Evolutionary conservation across 2,797 vertebrate genomes (phyloP).

Genomic region (Allobates femoralis): DNA sequence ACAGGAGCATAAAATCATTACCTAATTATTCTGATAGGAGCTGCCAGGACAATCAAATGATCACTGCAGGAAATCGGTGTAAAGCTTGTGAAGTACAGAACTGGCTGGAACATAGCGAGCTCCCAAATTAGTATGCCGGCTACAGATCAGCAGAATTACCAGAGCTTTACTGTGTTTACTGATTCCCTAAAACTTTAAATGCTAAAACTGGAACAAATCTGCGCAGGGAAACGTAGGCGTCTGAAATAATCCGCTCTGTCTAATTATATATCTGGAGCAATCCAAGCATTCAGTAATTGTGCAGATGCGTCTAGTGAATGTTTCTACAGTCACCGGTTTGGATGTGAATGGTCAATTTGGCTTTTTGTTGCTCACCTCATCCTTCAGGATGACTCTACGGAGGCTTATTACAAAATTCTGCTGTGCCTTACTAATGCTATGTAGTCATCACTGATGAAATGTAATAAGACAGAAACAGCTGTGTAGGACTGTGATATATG

Average conservation of each 20-base stretch:
- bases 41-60: not conserved
- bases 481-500: not conserved
- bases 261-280: not conserved
- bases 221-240: not conserved
- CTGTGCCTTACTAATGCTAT: not conserved
- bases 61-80: not conserved
- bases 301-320: not conserved
- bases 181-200: not conserved
- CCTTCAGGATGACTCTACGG: not conserved
- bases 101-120: not conserved
- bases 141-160: not conserved
- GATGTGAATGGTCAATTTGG: conserved; percentile 4
- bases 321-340: not conserved
- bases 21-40: too few species aligned
- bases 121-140: not conserved
- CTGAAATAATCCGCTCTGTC: not conserved
- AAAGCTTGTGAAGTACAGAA: not conserved
- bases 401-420: not conserved
- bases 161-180: not conserved
- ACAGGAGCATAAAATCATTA: too few species aligned
- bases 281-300: not conserved
- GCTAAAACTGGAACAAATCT: not conserved
- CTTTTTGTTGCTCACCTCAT: not conserved
- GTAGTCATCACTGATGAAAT: not conserved
- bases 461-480: not conserved